Conservation (phyloP, 1,140 invertebrate genomes). For the Diorhabda sublineata region DNA sequence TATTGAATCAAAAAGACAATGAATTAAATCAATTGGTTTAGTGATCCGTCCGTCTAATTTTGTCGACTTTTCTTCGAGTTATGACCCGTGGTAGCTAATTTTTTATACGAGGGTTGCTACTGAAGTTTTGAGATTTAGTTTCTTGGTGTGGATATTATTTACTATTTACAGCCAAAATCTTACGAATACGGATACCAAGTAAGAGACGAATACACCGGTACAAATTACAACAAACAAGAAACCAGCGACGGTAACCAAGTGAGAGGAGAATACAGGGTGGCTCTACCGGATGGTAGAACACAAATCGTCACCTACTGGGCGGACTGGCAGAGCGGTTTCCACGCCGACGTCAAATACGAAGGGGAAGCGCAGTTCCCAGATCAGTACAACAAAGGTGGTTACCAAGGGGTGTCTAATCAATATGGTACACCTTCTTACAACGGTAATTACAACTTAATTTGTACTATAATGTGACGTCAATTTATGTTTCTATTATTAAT, state of each 20-base stretch:
- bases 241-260: constrained; percentile 68
- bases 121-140: too few species aligned
- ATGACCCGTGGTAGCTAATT: neutral
- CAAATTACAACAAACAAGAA: constrained; percentile 67
- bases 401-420: constrained; percentile 21
- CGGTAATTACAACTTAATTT: too few species aligned
- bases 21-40: too few species aligned
- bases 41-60: too few species aligned
- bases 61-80: too few species aligned
- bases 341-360: constrained; percentile 75
- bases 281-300: constrained; percentile 69
- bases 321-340: constrained; percentile 73
- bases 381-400: constrained; percentile 30
- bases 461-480: neutral
- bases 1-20: too few species aligned
- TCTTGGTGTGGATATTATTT: neutral
- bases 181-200: constrained; percentile 78
- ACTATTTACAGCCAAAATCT: constrained; percentile 61
- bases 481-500: neutral
- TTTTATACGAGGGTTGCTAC: neutral
- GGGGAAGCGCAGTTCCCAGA: constrained; percentile 65
- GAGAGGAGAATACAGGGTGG: constrained; percentile 68
- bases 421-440: constrained; percentile 12
- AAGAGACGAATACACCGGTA: constrained; percentile 67
- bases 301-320: constrained; percentile 72